Conservation (phyloP, 2,888 invertebrate species). For the Salpingus planirostris region DNA sequence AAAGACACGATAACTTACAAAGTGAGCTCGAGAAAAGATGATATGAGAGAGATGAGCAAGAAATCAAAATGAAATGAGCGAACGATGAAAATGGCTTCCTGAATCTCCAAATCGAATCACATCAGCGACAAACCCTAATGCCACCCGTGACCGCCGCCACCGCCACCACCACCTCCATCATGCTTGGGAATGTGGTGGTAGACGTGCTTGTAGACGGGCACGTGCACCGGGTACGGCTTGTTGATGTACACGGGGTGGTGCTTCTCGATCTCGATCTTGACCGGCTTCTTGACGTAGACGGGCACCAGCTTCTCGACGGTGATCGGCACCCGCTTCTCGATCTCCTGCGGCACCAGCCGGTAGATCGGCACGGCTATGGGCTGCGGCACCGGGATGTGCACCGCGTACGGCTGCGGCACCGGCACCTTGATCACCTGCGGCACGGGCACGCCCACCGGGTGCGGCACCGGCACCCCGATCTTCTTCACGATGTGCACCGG, state of each 20-base stretch:
- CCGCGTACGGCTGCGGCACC: slow-evolving; percentile 67
- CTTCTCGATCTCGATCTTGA: slow-evolving; percentile 67
- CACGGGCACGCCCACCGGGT: slow-evolving; percentile 62
- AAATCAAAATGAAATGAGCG: slow-evolving; percentile 4
- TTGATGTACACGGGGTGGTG: slow-evolving; percentile 56
- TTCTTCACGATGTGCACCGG: slow-evolving; percentile 64
- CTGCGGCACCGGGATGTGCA: slow-evolving; percentile 61
- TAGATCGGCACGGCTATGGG: slow-evolving; percentile 66
- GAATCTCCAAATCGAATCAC: slow-evolving; percentile 7
- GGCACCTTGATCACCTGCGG: slow-evolving; percentile 58
- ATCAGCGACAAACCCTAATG: no score
- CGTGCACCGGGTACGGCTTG: slow-evolving; percentile 66
- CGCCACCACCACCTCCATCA: slow-evolving; percentile 20
- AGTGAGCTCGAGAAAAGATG: no score
- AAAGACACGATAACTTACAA: slow-evolving; percentile 2
- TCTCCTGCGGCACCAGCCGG: slow-evolving; percentile 61
- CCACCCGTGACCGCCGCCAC: no score
- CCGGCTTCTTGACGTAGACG: slow-evolving; percentile 64
- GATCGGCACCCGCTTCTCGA: slow-evolving; percentile 65
- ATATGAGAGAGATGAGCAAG: slow-evolving; percentile 9
- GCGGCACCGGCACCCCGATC: slow-evolving; percentile 64
- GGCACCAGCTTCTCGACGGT: slow-evolving; percentile 64
- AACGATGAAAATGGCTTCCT: slow-evolving; percentile 7
- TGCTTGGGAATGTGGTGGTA: slow-evolving; percentile 49
- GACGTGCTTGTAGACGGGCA: slow-evolving; percentile 65